Evolutionary conservation across 2,888 invertebrate species (phyloP).

Genomic region (Hirtodrosophila histrioides): DNA sequence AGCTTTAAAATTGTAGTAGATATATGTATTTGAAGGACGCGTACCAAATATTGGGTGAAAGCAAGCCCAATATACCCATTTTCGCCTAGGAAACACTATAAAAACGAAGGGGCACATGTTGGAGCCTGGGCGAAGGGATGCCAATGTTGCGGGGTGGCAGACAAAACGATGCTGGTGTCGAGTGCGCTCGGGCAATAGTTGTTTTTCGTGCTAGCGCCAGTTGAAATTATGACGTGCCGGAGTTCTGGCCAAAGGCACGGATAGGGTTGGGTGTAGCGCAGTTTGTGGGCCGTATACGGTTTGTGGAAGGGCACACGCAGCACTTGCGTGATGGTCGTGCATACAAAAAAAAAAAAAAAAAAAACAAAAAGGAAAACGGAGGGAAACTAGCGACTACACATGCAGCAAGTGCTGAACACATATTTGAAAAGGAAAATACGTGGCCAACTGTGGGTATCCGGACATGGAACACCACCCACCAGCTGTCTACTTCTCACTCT

Average conservation of each 20-base stretch:
- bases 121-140: neutral
- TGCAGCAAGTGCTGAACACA: slow-evolving; percentile 70
- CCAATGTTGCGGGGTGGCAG: slow-evolving; percentile 2
- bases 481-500: neutral
- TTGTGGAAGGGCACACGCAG: slow-evolving; percentile 58
- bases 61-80: no score
- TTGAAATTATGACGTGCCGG: slow-evolving; percentile 72
- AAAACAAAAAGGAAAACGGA: slow-evolving; percentile 15
- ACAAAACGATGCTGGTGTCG: slow-evolving; percentile 71
- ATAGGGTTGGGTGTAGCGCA: neutral
- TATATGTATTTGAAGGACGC: no score
- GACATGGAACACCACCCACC: slow-evolving; percentile 41
- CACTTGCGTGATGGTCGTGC: slow-evolving; percentile 70
- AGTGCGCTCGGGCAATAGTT: slow-evolving; percentile 65
- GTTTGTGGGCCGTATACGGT: slow-evolving; percentile 14
- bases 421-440: slow-evolving; percentile 78
- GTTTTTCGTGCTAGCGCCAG: slow-evolving; percentile 58
- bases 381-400: slow-evolving; percentile 22
- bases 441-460: slow-evolving; percentile 64
- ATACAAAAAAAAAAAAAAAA: slow-evolving; percentile 2
- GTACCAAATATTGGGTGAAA: no score
- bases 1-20: no score
- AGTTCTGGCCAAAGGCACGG: slow-evolving; percentile 49
- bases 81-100: neutral
- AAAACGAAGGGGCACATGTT: neutral